Evolutionary conservation across 2,113 vertebrate genomes (phyloP).

Genomic region (Sinocyclocheilus maitianheensis): DNA sequence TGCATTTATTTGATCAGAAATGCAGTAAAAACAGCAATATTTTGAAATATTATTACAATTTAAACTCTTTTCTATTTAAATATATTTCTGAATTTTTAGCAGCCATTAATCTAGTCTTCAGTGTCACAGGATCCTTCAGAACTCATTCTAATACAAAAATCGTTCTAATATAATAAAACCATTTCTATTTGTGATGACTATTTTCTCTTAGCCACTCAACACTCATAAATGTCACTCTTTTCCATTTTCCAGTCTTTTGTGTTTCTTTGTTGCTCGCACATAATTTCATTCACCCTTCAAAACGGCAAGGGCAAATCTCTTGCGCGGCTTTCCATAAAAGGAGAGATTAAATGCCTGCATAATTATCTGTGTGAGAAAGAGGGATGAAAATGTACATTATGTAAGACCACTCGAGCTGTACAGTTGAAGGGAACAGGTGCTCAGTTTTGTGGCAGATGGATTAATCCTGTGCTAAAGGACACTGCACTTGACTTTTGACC

Average conservation of each 20-base stretch:
- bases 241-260: background rate
- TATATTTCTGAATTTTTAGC: no score
- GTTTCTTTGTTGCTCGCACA: background rate
- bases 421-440: background rate
- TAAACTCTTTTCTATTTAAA: background rate
- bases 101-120: no score
- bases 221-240: background rate
- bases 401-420: background rate
- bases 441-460: conserved; percentile 15
- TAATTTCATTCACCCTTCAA: background rate
- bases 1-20: no score
- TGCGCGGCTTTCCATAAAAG: background rate
- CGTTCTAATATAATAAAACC: background rate
- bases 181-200: background rate
- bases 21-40: no score
- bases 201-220: background rate
- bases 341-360: conserved; percentile 14
- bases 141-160: no score
- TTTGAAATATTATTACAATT: background rate
- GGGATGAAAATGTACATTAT: conserved; percentile 31
- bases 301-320: background rate
- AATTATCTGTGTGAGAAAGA: conserved; percentile 3
- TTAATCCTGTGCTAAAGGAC: conserved; percentile 12
- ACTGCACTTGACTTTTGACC: conserved; percentile 14
- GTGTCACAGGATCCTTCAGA: no score